Evolutionary conservation across 2,888 invertebrate species (phyloP).

Genomic region (Meliscaeva auricollis): DNA sequence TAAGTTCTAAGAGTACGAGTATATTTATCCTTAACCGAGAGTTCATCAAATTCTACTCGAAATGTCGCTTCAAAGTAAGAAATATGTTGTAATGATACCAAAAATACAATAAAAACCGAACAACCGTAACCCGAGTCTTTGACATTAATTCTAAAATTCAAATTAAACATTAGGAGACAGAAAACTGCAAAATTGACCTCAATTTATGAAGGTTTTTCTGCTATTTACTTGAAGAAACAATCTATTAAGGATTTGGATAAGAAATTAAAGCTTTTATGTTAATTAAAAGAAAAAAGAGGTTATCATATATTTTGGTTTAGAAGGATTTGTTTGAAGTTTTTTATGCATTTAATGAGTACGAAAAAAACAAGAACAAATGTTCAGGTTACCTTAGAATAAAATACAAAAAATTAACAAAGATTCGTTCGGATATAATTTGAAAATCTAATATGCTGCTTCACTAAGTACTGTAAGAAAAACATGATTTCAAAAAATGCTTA

Average conservation of each 20-base stretch:
- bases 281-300: background rate
- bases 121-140: background rate
- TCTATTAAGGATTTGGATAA: background rate
- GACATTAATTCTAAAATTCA: conserved; percentile 19
- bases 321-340: no score
- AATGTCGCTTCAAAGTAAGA: background rate
- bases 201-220: background rate
- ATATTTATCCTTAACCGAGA: background rate
- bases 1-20: background rate
- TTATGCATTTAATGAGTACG: no score
- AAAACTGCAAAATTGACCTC: background rate
- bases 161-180: background rate
- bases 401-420: no score
- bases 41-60: background rate
- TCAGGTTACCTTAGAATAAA: no score
- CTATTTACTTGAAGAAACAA: background rate
- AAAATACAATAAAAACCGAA: background rate
- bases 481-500: no score
- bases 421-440: no score
- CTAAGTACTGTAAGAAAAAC: no score
- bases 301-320: background rate
- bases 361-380: no score
- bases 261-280: background rate
- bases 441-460: no score
- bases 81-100: background rate